Percentiles rank a stretch among this genome's conserved stretches.
phyloP scores from a whole-genome alignment of 1,140 invertebrate species.

The Andricus grossulariae region DNA sequence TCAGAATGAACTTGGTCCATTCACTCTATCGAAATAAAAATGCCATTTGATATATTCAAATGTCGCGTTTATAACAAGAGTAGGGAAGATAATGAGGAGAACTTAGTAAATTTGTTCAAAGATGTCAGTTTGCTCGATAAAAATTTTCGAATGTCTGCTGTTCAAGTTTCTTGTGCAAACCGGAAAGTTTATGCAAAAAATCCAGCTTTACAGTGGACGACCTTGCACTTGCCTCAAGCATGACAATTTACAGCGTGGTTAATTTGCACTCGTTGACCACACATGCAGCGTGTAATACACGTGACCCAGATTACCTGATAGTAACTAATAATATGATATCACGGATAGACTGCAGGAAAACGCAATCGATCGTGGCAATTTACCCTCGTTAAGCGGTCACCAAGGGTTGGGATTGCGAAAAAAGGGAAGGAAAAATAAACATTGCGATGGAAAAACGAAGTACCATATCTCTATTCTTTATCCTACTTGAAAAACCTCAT shows the following conservation, averaged over 20 bases:
- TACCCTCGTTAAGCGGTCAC: conserved; percentile 36
- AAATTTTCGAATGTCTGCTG: background rate
- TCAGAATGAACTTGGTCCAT: background rate
- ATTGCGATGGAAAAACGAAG: background rate
- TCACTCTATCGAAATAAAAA: conserved; percentile 12
- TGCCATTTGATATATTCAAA: conserved; percentile 2
- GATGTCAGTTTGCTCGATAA: background rate
- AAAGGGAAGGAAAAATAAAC: conserved; percentile 4
- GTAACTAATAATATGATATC: conserved; percentile 53
- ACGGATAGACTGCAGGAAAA: conserved; percentile 31
- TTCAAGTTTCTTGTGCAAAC: conserved; percentile 3
- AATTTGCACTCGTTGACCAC: conserved; percentile 16
- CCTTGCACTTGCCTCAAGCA: conserved; percentile 39
- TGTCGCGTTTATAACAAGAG: background rate
- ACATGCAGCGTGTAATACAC: conserved; percentile 29
- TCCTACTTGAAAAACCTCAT: no score
- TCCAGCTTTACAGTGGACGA: conserved; percentile 7
- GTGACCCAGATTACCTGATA: conserved; percentile 45
- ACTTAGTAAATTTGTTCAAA: background rate
- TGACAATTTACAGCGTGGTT: conserved; percentile 21
- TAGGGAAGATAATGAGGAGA: background rate
- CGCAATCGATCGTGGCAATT: conserved; percentile 47
- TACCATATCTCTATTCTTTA: background rate
- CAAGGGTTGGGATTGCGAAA: background rate
- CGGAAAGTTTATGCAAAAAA: conserved; percentile 5